Conservation (phyloP, 2,888 invertebrate genomes). For the Nomada fucata region DNA sequence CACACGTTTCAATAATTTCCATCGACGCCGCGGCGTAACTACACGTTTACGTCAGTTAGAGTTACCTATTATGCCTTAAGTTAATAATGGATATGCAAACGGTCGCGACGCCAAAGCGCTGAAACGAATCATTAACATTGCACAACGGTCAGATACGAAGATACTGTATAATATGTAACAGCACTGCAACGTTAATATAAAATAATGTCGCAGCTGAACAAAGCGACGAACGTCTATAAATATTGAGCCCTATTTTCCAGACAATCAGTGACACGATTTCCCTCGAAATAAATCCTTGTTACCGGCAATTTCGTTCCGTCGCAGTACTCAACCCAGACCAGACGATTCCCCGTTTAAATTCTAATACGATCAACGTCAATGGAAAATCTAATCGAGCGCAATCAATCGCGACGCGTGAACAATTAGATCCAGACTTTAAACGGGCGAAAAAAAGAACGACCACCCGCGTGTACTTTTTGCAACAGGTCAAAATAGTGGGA, state of each 20-base stretch:
- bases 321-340: neutral
- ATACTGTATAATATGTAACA: neutral
- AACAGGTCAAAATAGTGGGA: neutral
- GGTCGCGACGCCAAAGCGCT: no score
- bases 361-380: neutral
- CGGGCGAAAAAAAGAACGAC: constrained; percentile 7
- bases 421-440: constrained; percentile 21
- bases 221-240: neutral
- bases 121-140: no score
- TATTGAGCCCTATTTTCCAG: constrained; percentile 7
- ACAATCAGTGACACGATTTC: constrained; percentile 1
- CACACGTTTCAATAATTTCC: no score
- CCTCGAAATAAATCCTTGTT: neutral
- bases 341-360: neutral
- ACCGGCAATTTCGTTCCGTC: neutral
- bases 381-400: neutral
- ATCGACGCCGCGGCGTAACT: no score
- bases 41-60: no score
- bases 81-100: no score
- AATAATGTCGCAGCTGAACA: neutral
- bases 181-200: no score
- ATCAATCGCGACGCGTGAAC: constrained; percentile 35
- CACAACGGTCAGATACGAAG: neutral
- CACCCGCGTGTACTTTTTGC: neutral
- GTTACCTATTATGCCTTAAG: no score